A percentile compares a stretch with the other conserved stretches of the same genome.
Conservation (phyloP, 2,888 invertebrate genomes). For the Agonopterix alstromeriana region DNA sequence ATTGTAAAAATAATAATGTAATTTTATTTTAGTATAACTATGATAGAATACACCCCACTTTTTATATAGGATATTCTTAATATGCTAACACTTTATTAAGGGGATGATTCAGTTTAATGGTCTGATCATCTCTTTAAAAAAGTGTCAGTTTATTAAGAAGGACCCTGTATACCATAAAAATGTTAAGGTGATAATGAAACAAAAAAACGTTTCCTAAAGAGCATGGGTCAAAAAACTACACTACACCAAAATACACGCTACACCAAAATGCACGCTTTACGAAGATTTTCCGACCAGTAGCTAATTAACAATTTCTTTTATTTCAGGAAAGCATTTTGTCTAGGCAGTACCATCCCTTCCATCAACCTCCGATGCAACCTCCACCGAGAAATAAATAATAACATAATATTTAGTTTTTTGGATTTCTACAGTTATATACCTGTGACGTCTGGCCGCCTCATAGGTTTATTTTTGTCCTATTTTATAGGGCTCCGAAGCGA, state of each 20-base stretch:
- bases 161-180: not conserved
- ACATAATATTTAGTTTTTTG: slow-evolving; percentile 22
- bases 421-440: slow-evolving; percentile 32
- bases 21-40: too few species aligned
- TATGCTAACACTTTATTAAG: too few species aligned
- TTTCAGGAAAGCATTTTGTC: slow-evolving; percentile 56
- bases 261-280: too few species aligned
- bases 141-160: too few species aligned
- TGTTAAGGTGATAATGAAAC: not conserved
- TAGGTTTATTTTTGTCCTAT: slow-evolving; percentile 30
- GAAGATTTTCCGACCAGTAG: too few species aligned
- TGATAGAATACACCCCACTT: not conserved
- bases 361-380: slow-evolving; percentile 61
- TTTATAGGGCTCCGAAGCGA: slow-evolving; percentile 19
- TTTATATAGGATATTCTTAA: too few species aligned
- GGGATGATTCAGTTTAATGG: too few species aligned
- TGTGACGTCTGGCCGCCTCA: slow-evolving; percentile 44
- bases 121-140: too few species aligned
- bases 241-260: too few species aligned
- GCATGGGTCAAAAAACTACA: too few species aligned
- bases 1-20: too few species aligned
- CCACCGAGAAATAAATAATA: slow-evolving; percentile 49
- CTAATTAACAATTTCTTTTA: not conserved
- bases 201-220: too few species aligned
- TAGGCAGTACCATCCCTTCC: slow-evolving; percentile 64